phyloP scores from a whole-genome alignment of 2,888 invertebrate genomes.

The Tinea pellionella region DNA sequence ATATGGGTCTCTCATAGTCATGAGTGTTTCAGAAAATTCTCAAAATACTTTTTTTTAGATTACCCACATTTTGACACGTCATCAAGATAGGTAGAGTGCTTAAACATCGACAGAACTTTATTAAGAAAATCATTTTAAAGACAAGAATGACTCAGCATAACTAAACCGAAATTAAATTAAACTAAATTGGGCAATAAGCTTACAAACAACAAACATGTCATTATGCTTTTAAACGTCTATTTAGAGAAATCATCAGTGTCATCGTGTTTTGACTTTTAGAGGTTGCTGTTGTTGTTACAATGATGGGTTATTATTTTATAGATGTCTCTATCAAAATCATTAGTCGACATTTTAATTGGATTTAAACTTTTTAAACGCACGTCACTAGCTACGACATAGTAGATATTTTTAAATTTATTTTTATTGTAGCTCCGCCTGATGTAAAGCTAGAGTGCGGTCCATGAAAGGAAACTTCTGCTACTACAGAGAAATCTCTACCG shows the following conservation, averaged over 20 bases:
- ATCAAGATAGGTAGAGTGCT: neutral
- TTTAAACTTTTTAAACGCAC: too few species aligned
- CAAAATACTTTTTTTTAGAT: neutral
- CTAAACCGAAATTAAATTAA: constrained; percentile 21
- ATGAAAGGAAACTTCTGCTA: too few species aligned
- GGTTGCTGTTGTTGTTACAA: too few species aligned
- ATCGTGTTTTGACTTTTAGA: constrained; percentile 14
- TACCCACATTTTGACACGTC: neutral
- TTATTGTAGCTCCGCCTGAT: too few species aligned
- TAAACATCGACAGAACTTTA: neutral
- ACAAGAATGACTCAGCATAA: neutral
- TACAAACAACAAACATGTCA: constrained; percentile 32
- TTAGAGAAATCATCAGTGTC: constrained; percentile 28
- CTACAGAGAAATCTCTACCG: too few species aligned
- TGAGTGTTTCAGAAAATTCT: neutral
- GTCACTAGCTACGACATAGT: too few species aligned
- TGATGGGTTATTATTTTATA: too few species aligned
- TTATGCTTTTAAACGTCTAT: constrained; percentile 43
- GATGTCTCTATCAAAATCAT: too few species aligned
- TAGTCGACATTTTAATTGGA: too few species aligned
- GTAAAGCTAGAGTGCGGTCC: too few species aligned
- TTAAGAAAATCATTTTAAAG: neutral
- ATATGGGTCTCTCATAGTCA: neutral
- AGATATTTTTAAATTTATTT: too few species aligned
- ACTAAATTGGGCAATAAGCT: constrained; percentile 30